These are phyloP conservation scores for Cloeon dipterum DNA, from an alignment of 2,888 invertebrate species.

Conservation along the genomic window DNA sequence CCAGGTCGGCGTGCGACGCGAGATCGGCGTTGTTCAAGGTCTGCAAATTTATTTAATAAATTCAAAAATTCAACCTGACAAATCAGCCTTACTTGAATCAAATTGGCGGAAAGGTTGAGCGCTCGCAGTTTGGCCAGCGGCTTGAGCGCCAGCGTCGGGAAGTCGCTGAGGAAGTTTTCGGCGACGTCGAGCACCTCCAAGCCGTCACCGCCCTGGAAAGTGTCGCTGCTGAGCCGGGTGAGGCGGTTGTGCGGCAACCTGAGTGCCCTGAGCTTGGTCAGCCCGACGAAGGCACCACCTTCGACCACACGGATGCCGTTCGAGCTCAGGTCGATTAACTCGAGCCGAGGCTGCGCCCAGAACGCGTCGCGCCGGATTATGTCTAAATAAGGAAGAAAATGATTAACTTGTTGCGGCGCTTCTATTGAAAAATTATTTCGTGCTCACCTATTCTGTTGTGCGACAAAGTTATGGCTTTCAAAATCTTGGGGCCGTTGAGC, in stretches of 20 bases:
- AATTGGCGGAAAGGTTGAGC: conserved; percentile 62
- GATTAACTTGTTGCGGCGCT: too few species aligned
- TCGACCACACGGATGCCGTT: conserved; percentile 56
- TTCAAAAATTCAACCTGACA: neutral
- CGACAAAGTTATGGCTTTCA: conserved; percentile 47
- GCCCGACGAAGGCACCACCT: conserved; percentile 45
- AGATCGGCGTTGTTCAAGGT: conserved; percentile 53
- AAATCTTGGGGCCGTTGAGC: conserved; percentile 52
- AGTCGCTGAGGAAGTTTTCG: conserved; percentile 62
- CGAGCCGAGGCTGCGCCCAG: conserved; percentile 38
- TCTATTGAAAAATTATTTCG: too few species aligned
- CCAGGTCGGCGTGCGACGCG: conserved; percentile 36
- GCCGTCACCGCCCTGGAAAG: conserved; percentile 51
- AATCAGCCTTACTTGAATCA: conserved; percentile 52
- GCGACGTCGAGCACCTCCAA: conserved; percentile 63
- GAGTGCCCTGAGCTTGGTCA: conserved; percentile 39
- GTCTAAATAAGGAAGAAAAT: conserved; percentile 22
- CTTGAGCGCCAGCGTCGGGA: conserved; percentile 54
- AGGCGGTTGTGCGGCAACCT: conserved; percentile 58
- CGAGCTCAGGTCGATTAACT: conserved; percentile 53
- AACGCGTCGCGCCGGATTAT: conserved; percentile 44
- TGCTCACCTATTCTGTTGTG: conserved; percentile 59
- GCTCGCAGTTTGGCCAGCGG: conserved; percentile 42
- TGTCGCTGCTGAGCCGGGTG: conserved; percentile 59
- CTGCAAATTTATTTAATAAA: conserved; percentile 19